Conservation (phyloP, 2,113 vertebrate genomes). For the Nannobrachium achirus region DNA sequence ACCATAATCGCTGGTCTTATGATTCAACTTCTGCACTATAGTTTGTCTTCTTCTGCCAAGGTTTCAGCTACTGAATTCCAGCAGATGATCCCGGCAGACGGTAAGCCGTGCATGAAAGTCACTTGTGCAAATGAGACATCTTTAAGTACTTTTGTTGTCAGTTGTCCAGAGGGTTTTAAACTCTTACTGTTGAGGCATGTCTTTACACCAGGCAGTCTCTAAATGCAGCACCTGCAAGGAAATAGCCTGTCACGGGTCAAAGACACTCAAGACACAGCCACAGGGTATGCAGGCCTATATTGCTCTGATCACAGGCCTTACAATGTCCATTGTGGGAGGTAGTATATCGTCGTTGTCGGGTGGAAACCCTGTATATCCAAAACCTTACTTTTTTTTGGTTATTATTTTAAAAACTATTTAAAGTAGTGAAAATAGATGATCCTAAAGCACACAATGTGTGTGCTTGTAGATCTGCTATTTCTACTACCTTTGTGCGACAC, state of each 20-base stretch:
- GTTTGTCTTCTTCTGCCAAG: conserved; percentile 5
- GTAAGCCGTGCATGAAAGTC: conserved; percentile 35
- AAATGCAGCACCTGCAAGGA: conserved; percentile 47
- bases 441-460: too few relatives aligned
- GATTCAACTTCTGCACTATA: conserved; percentile 11
- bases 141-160: conserved; percentile 19
- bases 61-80: conserved; percentile 31
- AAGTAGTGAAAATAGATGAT: too few relatives aligned
- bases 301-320: background rate
- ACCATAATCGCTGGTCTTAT: conserved; percentile 26
- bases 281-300: conserved; percentile 9
- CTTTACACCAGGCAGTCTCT: conserved; percentile 23
- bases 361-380: too few relatives aligned
- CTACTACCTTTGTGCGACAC: too few relatives aligned
- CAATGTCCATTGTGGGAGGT: conserved; percentile 24
- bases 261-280: conserved; percentile 26
- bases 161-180: conserved; percentile 41
- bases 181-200: conserved; percentile 26
- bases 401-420: too few relatives aligned
- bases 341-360: too few relatives aligned
- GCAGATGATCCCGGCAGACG: conserved; percentile 25
- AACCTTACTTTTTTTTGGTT: too few relatives aligned
- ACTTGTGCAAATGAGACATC: conserved; percentile 24
- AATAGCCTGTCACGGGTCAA: conserved; percentile 22
- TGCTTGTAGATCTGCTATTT: too few relatives aligned